Conservation (phyloP, 1,140 invertebrate species). For the Orchestia grillus region DNA sequence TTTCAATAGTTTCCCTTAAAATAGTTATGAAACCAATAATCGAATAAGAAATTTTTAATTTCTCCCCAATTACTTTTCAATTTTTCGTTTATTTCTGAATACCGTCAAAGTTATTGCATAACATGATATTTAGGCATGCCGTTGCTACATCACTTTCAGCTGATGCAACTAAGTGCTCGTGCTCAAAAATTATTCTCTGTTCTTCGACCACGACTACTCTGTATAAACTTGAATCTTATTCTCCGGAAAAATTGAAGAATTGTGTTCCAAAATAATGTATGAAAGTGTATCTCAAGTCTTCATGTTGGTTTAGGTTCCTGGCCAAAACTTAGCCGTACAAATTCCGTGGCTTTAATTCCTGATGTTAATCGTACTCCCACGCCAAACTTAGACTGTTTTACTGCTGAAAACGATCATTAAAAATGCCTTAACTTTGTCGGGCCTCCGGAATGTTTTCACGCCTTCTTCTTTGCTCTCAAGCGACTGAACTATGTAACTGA, state of each 20-base stretch:
- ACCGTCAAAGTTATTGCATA: too few species aligned
- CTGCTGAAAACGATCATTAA: background rate
- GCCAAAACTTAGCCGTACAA: too few species aligned
- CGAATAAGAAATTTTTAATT: too few species aligned
- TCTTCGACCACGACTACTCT: background rate
- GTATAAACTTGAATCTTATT: background rate
- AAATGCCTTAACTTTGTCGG: background rate
- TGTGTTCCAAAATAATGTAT: background rate
- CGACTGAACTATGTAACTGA: background rate
- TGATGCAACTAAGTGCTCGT: too few species aligned
- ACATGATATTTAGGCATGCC: too few species aligned
- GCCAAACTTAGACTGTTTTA: background rate
- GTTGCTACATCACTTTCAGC: too few species aligned
- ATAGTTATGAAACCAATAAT: too few species aligned
- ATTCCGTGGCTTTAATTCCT: background rate
- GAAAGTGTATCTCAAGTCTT: background rate
- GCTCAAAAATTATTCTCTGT: background rate
- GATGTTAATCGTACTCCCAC: background rate
- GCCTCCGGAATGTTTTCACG: background rate
- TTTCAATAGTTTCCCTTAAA: too few species aligned
- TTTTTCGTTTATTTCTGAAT: too few species aligned
- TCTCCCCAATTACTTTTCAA: too few species aligned
- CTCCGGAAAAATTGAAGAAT: background rate
- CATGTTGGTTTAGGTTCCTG: background rate
- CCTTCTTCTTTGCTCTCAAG: background rate